phyloP scores from a whole-genome alignment of 2,113 vertebrate species.

The Pedionomus torquatus region DNA sequence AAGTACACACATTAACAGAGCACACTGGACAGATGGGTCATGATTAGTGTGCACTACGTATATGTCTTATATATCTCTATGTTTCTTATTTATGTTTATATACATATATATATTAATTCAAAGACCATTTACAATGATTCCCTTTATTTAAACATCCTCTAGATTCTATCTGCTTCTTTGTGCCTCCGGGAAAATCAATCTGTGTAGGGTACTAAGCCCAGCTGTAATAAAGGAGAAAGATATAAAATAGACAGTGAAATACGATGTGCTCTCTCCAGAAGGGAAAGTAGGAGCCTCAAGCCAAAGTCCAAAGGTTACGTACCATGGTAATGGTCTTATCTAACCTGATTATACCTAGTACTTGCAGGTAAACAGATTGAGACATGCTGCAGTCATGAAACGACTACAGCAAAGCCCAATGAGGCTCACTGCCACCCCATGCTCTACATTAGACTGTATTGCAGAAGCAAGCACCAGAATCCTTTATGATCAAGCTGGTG shows the following conservation, averaged over 20 bases:
- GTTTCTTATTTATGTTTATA: slow-evolving; percentile 41
- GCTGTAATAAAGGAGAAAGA: slow-evolving; percentile 52
- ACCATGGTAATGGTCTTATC: slow-evolving; percentile 23
- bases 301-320: slow-evolving; percentile 68
- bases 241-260: slow-evolving; percentile 65
- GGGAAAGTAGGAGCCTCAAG: slow-evolving; percentile 48
- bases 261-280: not conserved
- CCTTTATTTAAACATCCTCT: slow-evolving; percentile 44
- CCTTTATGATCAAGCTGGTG: not conserved
- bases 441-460: not conserved
- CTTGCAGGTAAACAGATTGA: slow-evolving; percentile 47
- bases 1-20: not conserved
- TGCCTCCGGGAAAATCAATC: slow-evolving; percentile 66
- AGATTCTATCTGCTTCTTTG: slow-evolving; percentile 51
- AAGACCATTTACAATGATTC: slow-evolving; percentile 32
- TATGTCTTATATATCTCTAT: not conserved
- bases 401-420: not conserved
- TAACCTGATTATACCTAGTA: slow-evolving; percentile 56
- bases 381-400: not conserved
- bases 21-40: not conserved
- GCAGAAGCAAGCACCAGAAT: not conserved
- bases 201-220: not conserved
- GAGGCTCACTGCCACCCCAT: not conserved
- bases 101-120: slow-evolving; percentile 52
- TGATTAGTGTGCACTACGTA: not conserved